Evolutionary conservation across 2,888 invertebrate genomes (phyloP).

Genomic region (Tetheella fluctuosa): DNA sequence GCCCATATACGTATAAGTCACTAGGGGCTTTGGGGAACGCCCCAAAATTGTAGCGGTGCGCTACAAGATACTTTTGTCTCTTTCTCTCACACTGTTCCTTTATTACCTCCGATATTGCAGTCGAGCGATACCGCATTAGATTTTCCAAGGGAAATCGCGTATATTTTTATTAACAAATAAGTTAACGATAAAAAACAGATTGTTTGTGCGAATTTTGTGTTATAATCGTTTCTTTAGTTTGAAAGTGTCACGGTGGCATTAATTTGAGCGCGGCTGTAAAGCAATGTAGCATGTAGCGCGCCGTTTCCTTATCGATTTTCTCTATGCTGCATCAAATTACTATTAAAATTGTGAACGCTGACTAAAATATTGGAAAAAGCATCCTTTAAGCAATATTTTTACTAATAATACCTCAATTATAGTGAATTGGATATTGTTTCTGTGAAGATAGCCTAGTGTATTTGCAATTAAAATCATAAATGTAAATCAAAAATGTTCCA

Average conservation of each 20-base stretch:
- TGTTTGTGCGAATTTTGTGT: constrained; percentile 31
- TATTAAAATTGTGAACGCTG: constrained; percentile 74
- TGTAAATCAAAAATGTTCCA: not conserved
- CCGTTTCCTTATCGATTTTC: constrained; percentile 82
- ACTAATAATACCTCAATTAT: constrained; percentile 42
- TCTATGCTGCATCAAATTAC: constrained; percentile 80
- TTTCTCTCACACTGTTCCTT: constrained; percentile 56
- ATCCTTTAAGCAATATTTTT: constrained; percentile 55
- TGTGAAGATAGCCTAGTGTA: constrained; percentile 30
- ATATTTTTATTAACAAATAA: constrained; percentile 30
- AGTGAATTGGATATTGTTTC: constrained; percentile 39
- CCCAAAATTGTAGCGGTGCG: constrained; percentile 55
- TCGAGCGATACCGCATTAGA: constrained; percentile 50
- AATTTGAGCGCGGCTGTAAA: constrained; percentile 60
- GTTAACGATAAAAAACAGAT: constrained; percentile 25
- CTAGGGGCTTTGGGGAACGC: constrained; percentile 59
- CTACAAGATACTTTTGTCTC: constrained; percentile 60
- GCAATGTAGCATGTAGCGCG: constrained; percentile 73
- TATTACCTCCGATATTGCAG: constrained; percentile 50
- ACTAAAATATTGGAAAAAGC: constrained; percentile 61
- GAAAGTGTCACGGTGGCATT: constrained; percentile 60
- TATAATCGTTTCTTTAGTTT: constrained; percentile 44
- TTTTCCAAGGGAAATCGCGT: constrained; percentile 42
- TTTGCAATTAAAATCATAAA: not conserved
- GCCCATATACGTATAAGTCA: constrained; percentile 35